Conservation (phyloP, 1,140 invertebrate species). For the Uloborus diversus region DNA sequence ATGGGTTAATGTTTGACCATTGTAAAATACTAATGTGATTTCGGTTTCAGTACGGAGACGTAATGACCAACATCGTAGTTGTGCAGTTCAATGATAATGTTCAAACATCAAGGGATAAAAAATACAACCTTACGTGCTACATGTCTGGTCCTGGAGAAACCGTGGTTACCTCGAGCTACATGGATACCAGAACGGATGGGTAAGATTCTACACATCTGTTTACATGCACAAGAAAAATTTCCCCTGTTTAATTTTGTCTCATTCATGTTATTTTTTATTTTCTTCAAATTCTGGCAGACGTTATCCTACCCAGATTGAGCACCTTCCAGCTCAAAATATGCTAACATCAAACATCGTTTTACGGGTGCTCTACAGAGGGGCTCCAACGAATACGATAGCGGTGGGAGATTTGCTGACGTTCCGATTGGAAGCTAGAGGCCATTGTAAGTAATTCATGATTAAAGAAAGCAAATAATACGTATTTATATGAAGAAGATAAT, state of each 20-base stretch:
- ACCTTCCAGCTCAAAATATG: conserved; percentile 88
- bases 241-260: neutral
- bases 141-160: conserved; percentile 90
- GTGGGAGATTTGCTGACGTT: conserved; percentile 92
- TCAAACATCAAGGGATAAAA: conserved; percentile 87
- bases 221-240: neutral
- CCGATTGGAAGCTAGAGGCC: conserved; percentile 86
- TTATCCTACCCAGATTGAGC: conserved; percentile 89
- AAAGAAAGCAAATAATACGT: too few relatives aligned
- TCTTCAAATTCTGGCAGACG: conserved; percentile 65
- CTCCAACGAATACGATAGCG: conserved; percentile 90
- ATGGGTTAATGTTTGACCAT: too few relatives aligned
- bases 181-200: conserved; percentile 79
- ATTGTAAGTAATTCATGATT: conserved; percentile 89
- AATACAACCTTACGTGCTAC: conserved; percentile 90
- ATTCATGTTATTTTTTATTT: conserved; percentile 6
- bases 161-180: conserved; percentile 91
- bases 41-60: conserved; percentile 79
- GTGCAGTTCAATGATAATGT: conserved; percentile 94
- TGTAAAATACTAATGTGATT: neutral
- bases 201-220: conserved; percentile 17
- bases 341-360: conserved; percentile 85
- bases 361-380: conserved; percentile 86
- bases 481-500: too few relatives aligned
- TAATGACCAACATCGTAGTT: conserved; percentile 92